phyloP scores from a whole-genome alignment of 2,113 vertebrate genomes.

The Bubo scandiacus region DNA sequence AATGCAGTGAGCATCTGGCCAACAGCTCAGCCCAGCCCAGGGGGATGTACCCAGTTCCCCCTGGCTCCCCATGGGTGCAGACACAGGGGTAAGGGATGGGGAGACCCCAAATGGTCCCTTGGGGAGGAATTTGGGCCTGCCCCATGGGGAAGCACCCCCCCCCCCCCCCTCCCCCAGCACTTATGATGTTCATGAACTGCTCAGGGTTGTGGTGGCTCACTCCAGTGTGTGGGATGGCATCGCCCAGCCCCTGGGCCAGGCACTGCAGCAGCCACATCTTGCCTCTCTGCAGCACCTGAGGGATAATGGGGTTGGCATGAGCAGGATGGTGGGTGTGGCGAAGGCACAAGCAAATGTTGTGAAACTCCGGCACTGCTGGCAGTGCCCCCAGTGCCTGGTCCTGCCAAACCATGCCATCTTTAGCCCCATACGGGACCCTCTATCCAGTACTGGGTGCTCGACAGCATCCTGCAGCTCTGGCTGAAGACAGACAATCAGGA shows the following conservation, averaged over 20 bases:
- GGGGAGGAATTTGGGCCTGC: not conserved
- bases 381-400: no score
- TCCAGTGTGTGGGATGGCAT: rapidly evolving
- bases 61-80: not conserved
- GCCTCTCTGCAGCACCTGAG: not conserved
- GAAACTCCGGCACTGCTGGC: not conserved
- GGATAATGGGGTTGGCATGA: not conserved
- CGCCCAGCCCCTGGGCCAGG: not conserved
- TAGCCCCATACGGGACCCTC: not conserved
- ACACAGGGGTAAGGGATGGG: not conserved
- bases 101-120: not conserved
- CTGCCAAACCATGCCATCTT: not conserved
- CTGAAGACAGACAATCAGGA: not conserved
- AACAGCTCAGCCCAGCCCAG: not conserved
- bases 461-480: not conserved
- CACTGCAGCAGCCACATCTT: not conserved
- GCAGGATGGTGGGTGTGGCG: not conserved
- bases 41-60: not conserved
- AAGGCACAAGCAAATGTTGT: not conserved
- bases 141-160: no score
- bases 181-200: not conserved
- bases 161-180: not conserved
- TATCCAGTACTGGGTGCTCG: no score
- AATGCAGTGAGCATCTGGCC: not conserved
- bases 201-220: not conserved